phyloP scores from a whole-genome alignment of 2,113 vertebrate genomes.

The Elachura formosa region DNA sequence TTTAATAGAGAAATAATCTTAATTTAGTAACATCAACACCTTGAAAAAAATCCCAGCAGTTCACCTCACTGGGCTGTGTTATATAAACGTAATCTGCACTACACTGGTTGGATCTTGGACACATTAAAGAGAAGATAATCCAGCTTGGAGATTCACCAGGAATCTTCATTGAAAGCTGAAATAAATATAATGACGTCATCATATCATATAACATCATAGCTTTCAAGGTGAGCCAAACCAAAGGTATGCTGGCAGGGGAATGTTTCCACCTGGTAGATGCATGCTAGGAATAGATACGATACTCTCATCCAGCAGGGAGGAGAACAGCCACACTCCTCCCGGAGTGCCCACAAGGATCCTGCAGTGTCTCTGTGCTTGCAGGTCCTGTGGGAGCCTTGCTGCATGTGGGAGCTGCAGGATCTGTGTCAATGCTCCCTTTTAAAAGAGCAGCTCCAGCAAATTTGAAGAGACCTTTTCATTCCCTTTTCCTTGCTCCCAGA shows the following conservation, averaged over 20 bases:
- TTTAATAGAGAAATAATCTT: slow-evolving; percentile 28
- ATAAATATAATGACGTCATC: slow-evolving; percentile 57
- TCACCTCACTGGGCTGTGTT: slow-evolving; percentile 5
- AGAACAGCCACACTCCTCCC: neutral
- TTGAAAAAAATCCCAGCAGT: neutral
- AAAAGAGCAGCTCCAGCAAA: slow-evolving; percentile 19
- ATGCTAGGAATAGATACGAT: slow-evolving; percentile 37
- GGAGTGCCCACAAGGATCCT: slow-evolving; percentile 9
- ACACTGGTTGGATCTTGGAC: slow-evolving; percentile 3
- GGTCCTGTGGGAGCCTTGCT: neutral
- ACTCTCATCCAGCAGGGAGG: neutral
- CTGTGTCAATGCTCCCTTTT: slow-evolving; percentile 54
- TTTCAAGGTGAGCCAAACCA: slow-evolving; percentile 62
- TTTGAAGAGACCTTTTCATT: slow-evolving; percentile 63
- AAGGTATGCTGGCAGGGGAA: slow-evolving; percentile 49
- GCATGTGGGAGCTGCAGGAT: neutral
- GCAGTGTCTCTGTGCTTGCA: neutral
- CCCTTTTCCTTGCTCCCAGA: neutral
- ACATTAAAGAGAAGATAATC: slow-evolving; percentile 48
- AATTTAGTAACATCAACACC: slow-evolving; percentile 18
- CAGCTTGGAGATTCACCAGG: slow-evolving; percentile 21
- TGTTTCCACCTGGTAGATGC: slow-evolving; percentile 47
- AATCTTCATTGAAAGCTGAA: slow-evolving; percentile 45
- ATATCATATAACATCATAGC: slow-evolving; percentile 51
- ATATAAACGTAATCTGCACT: slow-evolving; percentile 6